Base-by-base conservation (phyloP, 2,113 vertebrate species). In the Bujurquina vittata region DNA sequence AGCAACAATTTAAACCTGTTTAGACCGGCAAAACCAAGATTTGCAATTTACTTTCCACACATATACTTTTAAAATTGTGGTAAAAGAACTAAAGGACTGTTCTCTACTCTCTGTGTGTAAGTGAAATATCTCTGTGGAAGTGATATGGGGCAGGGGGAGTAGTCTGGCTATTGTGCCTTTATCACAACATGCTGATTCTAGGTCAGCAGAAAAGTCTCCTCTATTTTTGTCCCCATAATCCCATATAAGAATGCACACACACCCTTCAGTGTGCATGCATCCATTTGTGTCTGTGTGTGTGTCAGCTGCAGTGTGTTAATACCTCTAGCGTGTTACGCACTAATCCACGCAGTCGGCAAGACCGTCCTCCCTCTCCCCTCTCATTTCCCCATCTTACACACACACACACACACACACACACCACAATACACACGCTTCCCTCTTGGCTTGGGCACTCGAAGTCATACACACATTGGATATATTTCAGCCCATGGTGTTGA, bases 141-240 rank as follows among this genome's bases (percentile, higher is more conserved):
- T 81, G 69, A 23, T 57, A 10, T 76, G 77, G 20, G 5, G 1
- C 40, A 22, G 40, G 77, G 18, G 77, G 18, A 2, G n/a, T 46
- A 73, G 37, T 1, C 52, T 57, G 69, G 49, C 75, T n/a, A 88
- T 88, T 84, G 91, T 92, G 57, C 85, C 77, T 87, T 87, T 62
- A 78, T 72, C 52, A 18, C 72, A 69, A 84, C 86, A 80, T 15
- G 83, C 80, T 91, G 87, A 93, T 94, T 95, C 93, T 94, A 91
- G 92, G 93, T 95, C 94, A 95, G 90, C 85, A 83, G 87, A 94
- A 88, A 91, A 91, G 91, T 83, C 88, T 88, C 77, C 84, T 92
- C 95, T 95, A 94, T 94, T 95, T 95, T 85, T 79, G 92, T 90
- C 89, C 81, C 59, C 60, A 8, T 95, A 95, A 96, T 95, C 95